phyloP scores from a whole-genome alignment of 2,113 vertebrate genomes.

The Chionomys nivalis region DNA sequence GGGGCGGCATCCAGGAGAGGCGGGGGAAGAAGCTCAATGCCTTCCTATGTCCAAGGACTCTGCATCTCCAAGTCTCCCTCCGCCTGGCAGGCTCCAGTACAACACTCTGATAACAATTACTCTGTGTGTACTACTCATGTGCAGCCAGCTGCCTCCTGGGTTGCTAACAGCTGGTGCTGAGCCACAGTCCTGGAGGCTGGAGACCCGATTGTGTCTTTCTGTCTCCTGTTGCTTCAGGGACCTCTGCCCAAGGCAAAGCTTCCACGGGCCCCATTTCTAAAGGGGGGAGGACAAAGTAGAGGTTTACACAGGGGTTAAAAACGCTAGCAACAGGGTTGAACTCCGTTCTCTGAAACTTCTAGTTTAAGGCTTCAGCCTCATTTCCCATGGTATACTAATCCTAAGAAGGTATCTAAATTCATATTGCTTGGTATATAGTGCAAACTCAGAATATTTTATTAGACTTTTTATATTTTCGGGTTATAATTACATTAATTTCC shows the following conservation, averaged over 20 bases:
- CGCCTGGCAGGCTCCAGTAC: neutral
- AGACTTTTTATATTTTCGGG: neutral
- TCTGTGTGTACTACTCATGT: neutral
- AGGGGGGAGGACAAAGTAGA: neutral
- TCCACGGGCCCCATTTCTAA: neutral
- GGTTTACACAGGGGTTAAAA: neutral
- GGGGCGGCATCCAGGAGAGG: neutral
- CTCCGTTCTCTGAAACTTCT: neutral
- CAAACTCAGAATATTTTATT: neutral
- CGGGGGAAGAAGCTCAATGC: accelerated
- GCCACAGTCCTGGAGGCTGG: neutral
- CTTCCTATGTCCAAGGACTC: neutral
- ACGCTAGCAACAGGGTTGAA: neutral
- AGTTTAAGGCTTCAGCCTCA: neutral
- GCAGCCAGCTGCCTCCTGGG: neutral
- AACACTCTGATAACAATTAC: neutral
- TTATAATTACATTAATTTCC: too few relatives aligned
- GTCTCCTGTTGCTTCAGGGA: neutral
- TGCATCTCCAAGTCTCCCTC: neutral
- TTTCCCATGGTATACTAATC: neutral
- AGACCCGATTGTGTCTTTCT: neutral
- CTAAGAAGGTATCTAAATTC: neutral
- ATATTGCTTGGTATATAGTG: neutral
- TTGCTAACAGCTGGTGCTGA: neutral
- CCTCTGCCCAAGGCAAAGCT: neutral